phyloP scores from a whole-genome alignment of 1,140 invertebrate genomes.

The Littorina saxatilis region DNA sequence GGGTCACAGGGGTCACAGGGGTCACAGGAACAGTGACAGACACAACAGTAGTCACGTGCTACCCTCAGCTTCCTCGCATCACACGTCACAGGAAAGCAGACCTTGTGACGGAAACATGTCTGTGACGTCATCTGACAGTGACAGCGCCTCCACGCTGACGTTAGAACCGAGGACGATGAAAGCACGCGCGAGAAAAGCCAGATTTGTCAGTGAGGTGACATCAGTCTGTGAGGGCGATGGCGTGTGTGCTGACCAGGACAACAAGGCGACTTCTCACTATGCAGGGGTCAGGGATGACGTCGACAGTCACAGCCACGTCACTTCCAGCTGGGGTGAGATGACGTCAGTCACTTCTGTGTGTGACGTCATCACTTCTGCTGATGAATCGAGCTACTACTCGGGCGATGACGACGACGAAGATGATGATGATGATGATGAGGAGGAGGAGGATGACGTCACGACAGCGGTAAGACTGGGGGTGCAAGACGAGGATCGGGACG shows the following conservation, averaged over 20 bases:
- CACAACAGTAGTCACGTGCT: no score
- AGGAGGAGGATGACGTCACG: not conserved
- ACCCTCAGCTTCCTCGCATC: no score
- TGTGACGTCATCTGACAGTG: slow-evolving; percentile 12
- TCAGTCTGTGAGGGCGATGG: no score
- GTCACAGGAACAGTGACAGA: no score
- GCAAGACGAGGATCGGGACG: slow-evolving; percentile 13
- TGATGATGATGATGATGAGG: not conserved
- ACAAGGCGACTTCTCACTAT: not conserved
- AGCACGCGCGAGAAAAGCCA: not conserved
- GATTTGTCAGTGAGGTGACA: no score
- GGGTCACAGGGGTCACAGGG: no score
- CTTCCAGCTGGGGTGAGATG: slow-evolving; percentile 20
- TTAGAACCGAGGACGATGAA: slow-evolving; percentile 6
- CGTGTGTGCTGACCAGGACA: no score
- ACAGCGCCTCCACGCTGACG: slow-evolving; percentile 20
- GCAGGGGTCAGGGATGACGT: not conserved
- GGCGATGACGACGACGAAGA: slow-evolving; percentile 24
- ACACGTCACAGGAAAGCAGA: no score
- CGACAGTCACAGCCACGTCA: not conserved
- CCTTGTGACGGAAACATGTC: not conserved
- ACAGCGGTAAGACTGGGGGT: not conserved
- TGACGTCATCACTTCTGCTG: slow-evolving; percentile 28
- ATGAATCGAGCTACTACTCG: slow-evolving; percentile 37
- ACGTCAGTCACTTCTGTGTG: slow-evolving; percentile 15